Evolutionary conservation across 2,888 invertebrate species (phyloP).

Genomic region (Brachyopa scutellaris): DNA sequence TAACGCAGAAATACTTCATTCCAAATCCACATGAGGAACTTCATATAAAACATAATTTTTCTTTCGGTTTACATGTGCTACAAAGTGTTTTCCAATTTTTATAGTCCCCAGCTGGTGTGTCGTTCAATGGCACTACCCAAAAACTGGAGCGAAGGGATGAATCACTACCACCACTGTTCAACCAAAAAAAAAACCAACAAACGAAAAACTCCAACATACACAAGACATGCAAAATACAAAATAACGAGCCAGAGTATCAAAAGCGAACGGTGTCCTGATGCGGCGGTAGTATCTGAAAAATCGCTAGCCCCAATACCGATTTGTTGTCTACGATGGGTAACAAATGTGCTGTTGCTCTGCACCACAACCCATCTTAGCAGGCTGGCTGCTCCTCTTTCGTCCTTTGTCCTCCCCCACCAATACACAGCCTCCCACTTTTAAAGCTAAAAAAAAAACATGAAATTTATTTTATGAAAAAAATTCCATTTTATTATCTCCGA

Average conservation of each 20-base stretch:
- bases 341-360: slow-evolving; percentile 65
- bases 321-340: slow-evolving; percentile 66
- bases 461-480: slow-evolving; percentile 69
- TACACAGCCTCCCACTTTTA: slow-evolving; percentile 17
- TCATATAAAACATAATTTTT: slow-evolving; percentile 56
- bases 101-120: slow-evolving; percentile 65
- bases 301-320: slow-evolving; percentile 68
- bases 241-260: slow-evolving; percentile 68
- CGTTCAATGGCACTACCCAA: slow-evolving; percentile 54
- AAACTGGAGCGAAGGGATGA: slow-evolving; percentile 59
- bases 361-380: slow-evolving; percentile 32
- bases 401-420: neutral
- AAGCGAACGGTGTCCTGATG: slow-evolving; percentile 62
- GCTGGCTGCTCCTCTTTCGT: neutral
- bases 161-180: slow-evolving; percentile 27
- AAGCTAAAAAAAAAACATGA: slow-evolving; percentile 42
- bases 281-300: slow-evolving; percentile 67
- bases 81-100: slow-evolving; percentile 73
- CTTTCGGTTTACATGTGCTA: slow-evolving; percentile 65
- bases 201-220: no score
- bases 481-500: slow-evolving; percentile 71
- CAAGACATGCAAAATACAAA: slow-evolving; percentile 70
- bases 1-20: slow-evolving; percentile 56
- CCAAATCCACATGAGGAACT: slow-evolving; percentile 26
- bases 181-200: slow-evolving; percentile 24